Base-by-base conservation (phyloP, 2,113 vertebrate genomes). In the Argyrosomus japonicus region DNA sequence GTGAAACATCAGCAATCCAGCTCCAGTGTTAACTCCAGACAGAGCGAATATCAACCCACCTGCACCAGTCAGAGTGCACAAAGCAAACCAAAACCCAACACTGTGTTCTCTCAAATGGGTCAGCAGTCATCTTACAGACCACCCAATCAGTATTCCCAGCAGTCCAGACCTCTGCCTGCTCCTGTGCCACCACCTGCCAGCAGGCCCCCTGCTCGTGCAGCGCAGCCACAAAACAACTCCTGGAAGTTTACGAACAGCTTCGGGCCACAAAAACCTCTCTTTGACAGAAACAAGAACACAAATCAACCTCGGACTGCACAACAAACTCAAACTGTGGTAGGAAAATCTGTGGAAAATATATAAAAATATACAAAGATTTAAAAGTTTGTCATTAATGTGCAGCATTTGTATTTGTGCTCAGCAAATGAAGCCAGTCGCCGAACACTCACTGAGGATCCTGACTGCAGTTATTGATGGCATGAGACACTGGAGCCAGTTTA, bases 401-500 rank as follows among this genome's bases (percentile, higher is more conserved):
- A 40, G 3, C 6, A 12, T 71, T 48, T 68, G 18, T 69, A 15
- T 68, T 23, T 62, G 21, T 89, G 54, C 60, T 87, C 79, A 97
- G 95, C 6, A 67, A 54, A 68, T 91, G 32, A 96, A 95, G 89
- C 65, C 92, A 48, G 93, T 92, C 45, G 83, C 86, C 51, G 96
- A 96, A 68, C 95, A 92, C 91, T 96, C 97, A 54, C 90, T 99
- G 84, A 94, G 97, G 85, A 96, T 99, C 87, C 64, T 99, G 89
- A 96, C 97, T 79, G 93, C 96, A 76, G 96, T 97, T 78, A 97
- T 99, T 79, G 95, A 95, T 81, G 97, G 97, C 69, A 95, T 99
- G 97, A 98, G 92, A 91, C 95, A 97, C 90, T 99, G 98, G 98
- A 95, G 93, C 89, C 96, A 97, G 81, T 97, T 95, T 65, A 77